These are phyloP conservation scores for Gambusia yucatana DNA, from an alignment of 2,797 vertebrate genomes.

Conservation along the genomic window DNA sequence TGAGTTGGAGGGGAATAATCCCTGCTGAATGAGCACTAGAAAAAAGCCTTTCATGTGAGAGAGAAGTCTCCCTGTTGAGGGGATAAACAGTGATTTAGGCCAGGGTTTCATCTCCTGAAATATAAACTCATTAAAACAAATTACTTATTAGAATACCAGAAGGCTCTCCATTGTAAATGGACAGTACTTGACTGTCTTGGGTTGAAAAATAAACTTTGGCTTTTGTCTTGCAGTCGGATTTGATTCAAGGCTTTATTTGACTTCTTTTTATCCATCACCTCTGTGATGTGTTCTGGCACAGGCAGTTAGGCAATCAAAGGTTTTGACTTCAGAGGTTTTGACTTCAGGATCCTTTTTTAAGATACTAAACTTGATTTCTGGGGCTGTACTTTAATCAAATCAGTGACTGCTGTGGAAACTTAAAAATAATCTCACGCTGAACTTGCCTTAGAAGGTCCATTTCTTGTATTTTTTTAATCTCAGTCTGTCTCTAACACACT, in stretches of 20 bases:
- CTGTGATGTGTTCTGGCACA: neutral
- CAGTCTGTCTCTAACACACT: neutral
- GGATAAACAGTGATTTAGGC: slow-evolving; percentile 55
- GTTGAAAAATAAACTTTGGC: neutral
- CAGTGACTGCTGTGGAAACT: slow-evolving; percentile 2
- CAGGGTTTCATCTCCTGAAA: slow-evolving; percentile 12
- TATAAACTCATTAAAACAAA: slow-evolving; percentile 36
- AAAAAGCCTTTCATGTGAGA: slow-evolving; percentile 58
- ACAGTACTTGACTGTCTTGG: neutral
- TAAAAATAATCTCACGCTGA: slow-evolving; percentile 17
- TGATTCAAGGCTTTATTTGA: neutral
- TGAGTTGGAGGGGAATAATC: slow-evolving; percentile 71
- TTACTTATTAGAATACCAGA: slow-evolving; percentile 20
- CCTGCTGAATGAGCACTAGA: slow-evolving; percentile 62
- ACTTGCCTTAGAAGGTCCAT: slow-evolving; percentile 12
- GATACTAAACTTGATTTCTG: neutral
- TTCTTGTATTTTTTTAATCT: slow-evolving; percentile 15
- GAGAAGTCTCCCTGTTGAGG: slow-evolving; percentile 34
- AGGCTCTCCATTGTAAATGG: neutral
- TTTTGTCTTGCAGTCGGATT: neutral
- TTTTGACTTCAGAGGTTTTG: neutral
- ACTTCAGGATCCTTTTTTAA: neutral
- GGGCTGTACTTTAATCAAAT: neutral
- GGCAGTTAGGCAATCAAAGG: neutral
- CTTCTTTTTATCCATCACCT: neutral